Base-by-base conservation (phyloP, 2,113 vertebrate species). In the Arvicanthis niloticus region DNA sequence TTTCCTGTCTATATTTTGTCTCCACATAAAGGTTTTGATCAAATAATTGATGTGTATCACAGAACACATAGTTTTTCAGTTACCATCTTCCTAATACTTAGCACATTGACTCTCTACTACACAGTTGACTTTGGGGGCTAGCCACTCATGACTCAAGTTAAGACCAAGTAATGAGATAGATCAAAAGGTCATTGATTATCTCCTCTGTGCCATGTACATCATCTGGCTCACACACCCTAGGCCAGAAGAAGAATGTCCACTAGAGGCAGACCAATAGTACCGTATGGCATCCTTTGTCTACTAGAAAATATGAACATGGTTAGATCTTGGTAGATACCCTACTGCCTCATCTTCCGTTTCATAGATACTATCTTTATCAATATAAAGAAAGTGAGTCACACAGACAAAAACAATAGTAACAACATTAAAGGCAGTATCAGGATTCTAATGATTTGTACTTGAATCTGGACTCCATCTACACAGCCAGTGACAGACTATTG, bases 91-190 rank as follows among this genome's bases (percentile, higher is more conserved):
- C 56, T 72, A 73, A 56, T 91, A 77, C 53, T 93, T 29, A 7
- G 19, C 34, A 48, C 11, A 45, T 68, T 89, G 34, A 51, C 8
- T 8, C 89, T 92, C 45, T 85, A 29, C 86, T 67, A 56, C 29
- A 73, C 21, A 26, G 62, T 26, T 92, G 93, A 56, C 37, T 94
- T 94, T 31, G 89, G 56, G 31, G 26, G 26, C 12, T 8, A 24
- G 67, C 12, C 11, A 82, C 68, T 45, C 81, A 24, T 89, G 42
- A 81, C 67, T 89, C 86, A 95, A 96, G 88, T 17, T 73, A 65
- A n/a, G 16, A 3, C 80, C 53, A 60, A 80, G 94, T 42, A 62
- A 94, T 75, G 51, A 93, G n/a, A 45, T 2, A 78, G 31, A 31
- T 3, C 60, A 12, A 92, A 58, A 88, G 65, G 48, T 65, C 40